phyloP scores from a whole-genome alignment of 2,888 invertebrate species.

The Fragum sueziense region DNA sequence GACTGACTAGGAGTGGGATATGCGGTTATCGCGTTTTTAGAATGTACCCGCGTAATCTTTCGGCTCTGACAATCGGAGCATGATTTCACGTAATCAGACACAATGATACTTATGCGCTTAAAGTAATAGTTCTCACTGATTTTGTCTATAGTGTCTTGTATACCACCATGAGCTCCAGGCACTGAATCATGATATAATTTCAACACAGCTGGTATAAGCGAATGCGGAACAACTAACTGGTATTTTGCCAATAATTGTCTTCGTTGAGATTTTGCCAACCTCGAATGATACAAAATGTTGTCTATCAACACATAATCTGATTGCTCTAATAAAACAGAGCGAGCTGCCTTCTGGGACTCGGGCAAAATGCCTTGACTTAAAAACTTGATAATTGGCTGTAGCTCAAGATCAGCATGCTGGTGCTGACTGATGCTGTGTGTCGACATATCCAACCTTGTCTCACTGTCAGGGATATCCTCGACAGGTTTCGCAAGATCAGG shows the following conservation, averaged over 20 bases:
- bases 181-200: conserved; percentile 37
- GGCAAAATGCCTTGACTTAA: not conserved
- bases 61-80: conserved; percentile 45
- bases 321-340: not conserved
- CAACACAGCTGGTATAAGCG: conserved; percentile 13
- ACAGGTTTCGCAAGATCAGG: not conserved
- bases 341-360: conserved; percentile 9
- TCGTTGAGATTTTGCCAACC: not conserved
- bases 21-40: conserved; percentile 36
- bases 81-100: conserved; percentile 36
- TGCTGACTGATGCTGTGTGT: not conserved
- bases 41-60: conserved; percentile 41
- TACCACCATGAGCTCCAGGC: conserved; percentile 40
- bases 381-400: conserved; percentile 1
- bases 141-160: conserved; percentile 42
- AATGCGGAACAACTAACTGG: conserved; percentile 12
- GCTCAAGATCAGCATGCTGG: conserved; percentile 9
- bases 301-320: conserved; percentile 8
- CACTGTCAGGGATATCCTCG: not conserved
- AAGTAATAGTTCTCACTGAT: conserved; percentile 38
- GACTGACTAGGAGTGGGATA: conserved; percentile 37
- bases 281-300: conserved; percentile 8
- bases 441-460: not conserved
- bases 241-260: conserved; percentile 2
- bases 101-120: conserved; percentile 20